These are phyloP conservation scores for Trissolcus japonicus DNA, from an alignment of 2,888 invertebrate genomes.

Conservation along the genomic window DNA sequence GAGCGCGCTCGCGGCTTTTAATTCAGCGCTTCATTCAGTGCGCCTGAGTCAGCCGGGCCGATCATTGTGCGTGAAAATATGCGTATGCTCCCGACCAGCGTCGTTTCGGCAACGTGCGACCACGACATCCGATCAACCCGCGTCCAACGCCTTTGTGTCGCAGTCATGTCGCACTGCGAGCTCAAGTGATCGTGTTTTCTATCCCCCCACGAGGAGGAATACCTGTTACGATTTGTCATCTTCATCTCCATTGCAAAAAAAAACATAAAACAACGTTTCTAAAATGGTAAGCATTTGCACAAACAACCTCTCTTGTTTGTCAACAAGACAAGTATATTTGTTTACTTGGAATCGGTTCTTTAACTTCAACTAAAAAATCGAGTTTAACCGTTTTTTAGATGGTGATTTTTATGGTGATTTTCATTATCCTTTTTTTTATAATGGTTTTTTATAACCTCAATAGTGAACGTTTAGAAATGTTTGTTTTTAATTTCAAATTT, in stretches of 20 bases:
- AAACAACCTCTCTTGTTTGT: too few relatives aligned
- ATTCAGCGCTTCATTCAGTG: constrained; percentile 40
- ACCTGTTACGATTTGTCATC: constrained; percentile 2
- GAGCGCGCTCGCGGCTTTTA: constrained; percentile 16
- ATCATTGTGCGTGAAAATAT: constrained; percentile 23
- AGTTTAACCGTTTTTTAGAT: neutral
- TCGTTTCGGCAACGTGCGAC: constrained; percentile 38
- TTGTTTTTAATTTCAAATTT: neutral
- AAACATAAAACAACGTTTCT: neutral
- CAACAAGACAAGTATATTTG: too few relatives aligned
- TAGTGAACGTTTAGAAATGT: neutral
- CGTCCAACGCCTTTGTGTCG: constrained; percentile 4
- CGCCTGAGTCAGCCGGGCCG: constrained; percentile 42
- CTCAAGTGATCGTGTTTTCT: constrained; percentile 16
- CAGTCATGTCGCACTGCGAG: constrained; percentile 3
- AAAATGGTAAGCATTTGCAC: constrained; percentile 17
- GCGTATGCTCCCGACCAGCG: constrained; percentile 10
- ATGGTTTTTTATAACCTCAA: neutral
- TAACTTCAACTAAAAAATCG: too few relatives aligned
- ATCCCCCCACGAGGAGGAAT: neutral
- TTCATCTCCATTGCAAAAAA: neutral
- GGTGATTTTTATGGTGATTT: neutral
- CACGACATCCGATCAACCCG: constrained; percentile 1
- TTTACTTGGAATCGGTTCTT: too few relatives aligned
- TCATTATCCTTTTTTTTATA: too few relatives aligned